phyloP scores from a whole-genome alignment of 2,888 invertebrate genomes.

The Hyppa rectilinea region DNA sequence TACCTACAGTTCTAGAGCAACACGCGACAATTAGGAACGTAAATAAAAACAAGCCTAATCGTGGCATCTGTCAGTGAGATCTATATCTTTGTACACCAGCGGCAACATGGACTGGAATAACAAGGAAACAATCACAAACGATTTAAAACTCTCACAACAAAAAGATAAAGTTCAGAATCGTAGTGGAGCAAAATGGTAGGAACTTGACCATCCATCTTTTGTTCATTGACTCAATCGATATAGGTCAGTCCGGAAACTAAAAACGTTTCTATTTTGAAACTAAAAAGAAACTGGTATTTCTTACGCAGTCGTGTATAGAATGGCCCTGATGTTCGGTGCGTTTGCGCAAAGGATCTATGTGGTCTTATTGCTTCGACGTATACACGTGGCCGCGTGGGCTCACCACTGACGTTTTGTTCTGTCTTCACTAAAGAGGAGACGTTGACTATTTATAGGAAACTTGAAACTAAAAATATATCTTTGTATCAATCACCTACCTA shows the following conservation, averaged over 20 bases:
- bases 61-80: conserved; percentile 64
- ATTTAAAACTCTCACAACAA: conserved; percentile 46
- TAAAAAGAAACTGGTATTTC: conserved; percentile 65
- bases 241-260: conserved; percentile 83
- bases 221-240: conserved; percentile 80
- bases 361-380: conserved; percentile 32
- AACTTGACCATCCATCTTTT: conserved; percentile 77
- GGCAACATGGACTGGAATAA: conserved; percentile 65
- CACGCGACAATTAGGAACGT: conserved; percentile 49
- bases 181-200: conserved; percentile 46
- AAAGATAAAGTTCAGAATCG: conserved; percentile 43
- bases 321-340: conserved; percentile 43
- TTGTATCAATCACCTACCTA: conserved; percentile 13
- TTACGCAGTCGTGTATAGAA: conserved; percentile 49
- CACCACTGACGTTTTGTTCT: conserved; percentile 25
- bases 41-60: conserved; percentile 63
- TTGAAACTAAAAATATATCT: conserved; percentile 34
- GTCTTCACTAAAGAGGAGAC: conserved; percentile 26
- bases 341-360: conserved; percentile 50
- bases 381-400: conserved; percentile 29
- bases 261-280: conserved; percentile 76
- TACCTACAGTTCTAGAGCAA: conserved; percentile 27
- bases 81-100: conserved; percentile 62
- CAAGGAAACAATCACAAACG: conserved; percentile 40
- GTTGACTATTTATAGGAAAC: conserved; percentile 27